Evolutionary conservation across 2,888 invertebrate species (phyloP), one percentile per base, ranked within the genome.

Genomic region (Patella pellucida): DNA sequence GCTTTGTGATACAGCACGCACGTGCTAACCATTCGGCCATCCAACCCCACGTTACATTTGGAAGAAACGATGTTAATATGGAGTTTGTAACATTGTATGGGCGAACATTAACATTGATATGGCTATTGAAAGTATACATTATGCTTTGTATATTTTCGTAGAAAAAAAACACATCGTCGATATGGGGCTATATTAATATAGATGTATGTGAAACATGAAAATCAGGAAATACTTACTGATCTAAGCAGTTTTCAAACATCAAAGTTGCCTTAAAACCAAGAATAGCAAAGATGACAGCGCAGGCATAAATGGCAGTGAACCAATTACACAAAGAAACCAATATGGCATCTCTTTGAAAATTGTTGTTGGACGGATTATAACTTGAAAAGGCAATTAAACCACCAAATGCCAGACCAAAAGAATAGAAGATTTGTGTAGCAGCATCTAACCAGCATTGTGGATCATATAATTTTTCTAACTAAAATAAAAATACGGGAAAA

Each of bases 391-490:
- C 97, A 86, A 98, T 97, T 77, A 98, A 93, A 0, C 97, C 97
- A 3, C 98, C 98, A 91, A 98, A 98, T 9, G 97, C 97, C 77
- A 98, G 92, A 3, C 97, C 97, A 91, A 97, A 96, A 1, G 97
- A 97, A 92, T 97, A 98, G 92, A 98, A 98, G 3, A 98, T 97
- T 92, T 98, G 98, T 0, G 97, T 97, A 1, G 98, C 97, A 3
- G 98, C 97, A 89, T 97, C 97, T 86, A 98, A 92, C 98, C 98
- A 98, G 0, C 97, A 97, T 7, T 94, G 95, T 0, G 97, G 96
- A 85, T 96, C 94, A 70, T 94, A 92, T 23, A 98, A 93, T 89
- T 95, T 96, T 82, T 95, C 95, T 88, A 96, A 96, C 92, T 96
- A 92, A 31, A 91, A 90, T 72, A 71, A 80, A 83, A 81, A 16